These are phyloP conservation scores for Oscheius onirici DNA, from an alignment of 2,888 invertebrate species.

Conservation along the genomic window DNA sequence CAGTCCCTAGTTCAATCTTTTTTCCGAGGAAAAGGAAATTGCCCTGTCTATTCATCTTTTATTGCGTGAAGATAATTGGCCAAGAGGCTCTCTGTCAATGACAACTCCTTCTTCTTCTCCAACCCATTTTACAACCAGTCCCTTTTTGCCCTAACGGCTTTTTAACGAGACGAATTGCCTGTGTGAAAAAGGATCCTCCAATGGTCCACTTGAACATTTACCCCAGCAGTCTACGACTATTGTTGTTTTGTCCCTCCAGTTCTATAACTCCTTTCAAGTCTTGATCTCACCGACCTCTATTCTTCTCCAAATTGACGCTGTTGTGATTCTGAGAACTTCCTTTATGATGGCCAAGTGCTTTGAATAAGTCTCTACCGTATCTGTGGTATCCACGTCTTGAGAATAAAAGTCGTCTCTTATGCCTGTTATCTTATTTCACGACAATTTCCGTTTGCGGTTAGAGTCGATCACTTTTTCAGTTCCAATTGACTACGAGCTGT, in stretches of 20 bases:
- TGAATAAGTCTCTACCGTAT: no score
- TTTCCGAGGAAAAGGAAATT: neutral
- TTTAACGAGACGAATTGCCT: neutral
- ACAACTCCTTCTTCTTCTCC: conserved; percentile 5
- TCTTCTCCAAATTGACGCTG: no score
- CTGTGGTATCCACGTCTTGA: neutral
- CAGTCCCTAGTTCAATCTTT: neutral
- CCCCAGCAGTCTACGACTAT: no score
- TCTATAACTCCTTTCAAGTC: no score
- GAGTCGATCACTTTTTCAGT: no score
- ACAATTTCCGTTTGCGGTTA: conserved; percentile 6
- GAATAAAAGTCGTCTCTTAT: neutral
- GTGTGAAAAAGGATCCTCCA: neutral
- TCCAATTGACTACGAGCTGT: no score
- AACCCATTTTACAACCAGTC: neutral
- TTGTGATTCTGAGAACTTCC: no score
- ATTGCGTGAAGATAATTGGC: no score
- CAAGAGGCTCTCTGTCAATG: conserved; percentile 1
- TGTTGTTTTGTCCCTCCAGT: no score
- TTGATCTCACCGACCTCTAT: no score
- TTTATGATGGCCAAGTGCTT: no score
- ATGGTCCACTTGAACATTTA: neutral
- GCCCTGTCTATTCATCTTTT: no score
- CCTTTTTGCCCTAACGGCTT: neutral
- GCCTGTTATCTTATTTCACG: conserved; percentile 13